Conservation (phyloP, 2,888 invertebrate genomes). For the Sesia apiformis region DNA sequence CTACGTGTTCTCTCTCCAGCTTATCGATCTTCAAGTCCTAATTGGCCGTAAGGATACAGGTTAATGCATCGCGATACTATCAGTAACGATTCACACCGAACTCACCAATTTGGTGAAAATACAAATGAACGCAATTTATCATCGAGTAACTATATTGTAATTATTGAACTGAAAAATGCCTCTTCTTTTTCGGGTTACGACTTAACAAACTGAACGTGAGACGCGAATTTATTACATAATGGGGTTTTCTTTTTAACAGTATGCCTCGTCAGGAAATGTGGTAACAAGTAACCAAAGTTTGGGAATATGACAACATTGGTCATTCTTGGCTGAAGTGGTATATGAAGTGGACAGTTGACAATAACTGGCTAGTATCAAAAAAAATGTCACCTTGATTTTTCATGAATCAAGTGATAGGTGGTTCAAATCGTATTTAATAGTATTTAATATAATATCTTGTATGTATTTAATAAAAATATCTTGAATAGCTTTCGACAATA, state of each 20-base stretch:
- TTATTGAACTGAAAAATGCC: conserved; percentile 12
- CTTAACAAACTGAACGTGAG: not conserved
- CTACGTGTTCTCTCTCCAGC: not conserved
- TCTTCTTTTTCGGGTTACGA: not conserved
- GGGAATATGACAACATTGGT: too few species aligned
- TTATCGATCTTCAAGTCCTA: not conserved
- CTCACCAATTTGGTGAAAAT: conserved; percentile 20
- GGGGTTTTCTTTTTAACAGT: not conserved
- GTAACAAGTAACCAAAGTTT: too few species aligned
- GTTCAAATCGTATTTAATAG: too few species aligned
- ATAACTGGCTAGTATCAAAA: too few species aligned
- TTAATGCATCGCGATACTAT: not conserved
- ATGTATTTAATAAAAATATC: too few species aligned
- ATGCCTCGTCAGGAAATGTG: too few species aligned
- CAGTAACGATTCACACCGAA: not conserved
- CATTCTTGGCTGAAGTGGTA: too few species aligned
- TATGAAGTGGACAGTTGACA: too few species aligned
- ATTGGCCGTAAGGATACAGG: not conserved
- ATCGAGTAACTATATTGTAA: conserved; percentile 30
- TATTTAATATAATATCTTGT: too few species aligned
- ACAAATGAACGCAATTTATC: conserved; percentile 37
- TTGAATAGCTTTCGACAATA: too few species aligned
- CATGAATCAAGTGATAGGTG: too few species aligned
- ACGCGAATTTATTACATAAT: not conserved
- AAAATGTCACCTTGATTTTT: too few species aligned